Conservation (phyloP, 2,797 vertebrate genomes). For the Scolopax bukidnonensis region DNA sequence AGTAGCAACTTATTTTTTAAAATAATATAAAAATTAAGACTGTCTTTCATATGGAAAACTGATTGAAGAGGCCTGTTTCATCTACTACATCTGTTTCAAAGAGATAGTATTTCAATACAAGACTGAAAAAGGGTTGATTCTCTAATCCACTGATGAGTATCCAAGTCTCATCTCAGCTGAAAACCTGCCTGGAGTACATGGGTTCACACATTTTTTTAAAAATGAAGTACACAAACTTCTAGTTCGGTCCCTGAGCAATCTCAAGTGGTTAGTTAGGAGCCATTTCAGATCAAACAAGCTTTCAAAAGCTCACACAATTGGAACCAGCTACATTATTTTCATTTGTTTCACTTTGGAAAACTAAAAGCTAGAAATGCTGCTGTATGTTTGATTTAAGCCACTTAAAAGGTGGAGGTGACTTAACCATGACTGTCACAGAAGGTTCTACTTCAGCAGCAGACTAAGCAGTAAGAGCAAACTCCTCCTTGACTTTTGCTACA, state of each 20-base stretch:
- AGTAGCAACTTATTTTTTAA: background rate
- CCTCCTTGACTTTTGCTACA: background rate
- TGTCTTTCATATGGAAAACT: background rate
- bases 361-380: background rate
- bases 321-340: background rate
- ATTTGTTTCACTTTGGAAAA: background rate
- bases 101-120: background rate
- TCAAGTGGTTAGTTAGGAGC: background rate
- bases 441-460: background rate
- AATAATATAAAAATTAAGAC: conserved; percentile 31
- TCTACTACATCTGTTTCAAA: background rate
- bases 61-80: background rate
- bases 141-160: background rate
- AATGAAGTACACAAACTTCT: background rate
- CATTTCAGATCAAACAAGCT: background rate
- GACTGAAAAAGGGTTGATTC: background rate
- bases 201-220: background rate
- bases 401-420: background rate
- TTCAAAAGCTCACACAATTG: background rate
- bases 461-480: background rate
- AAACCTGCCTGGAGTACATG: background rate
- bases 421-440: background rate
- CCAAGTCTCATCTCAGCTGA: background rate
- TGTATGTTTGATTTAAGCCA: background rate
- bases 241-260: background rate